Evolutionary conservation across 2,888 invertebrate genomes (phyloP).

Genomic region (Zelleria hepariella): DNA sequence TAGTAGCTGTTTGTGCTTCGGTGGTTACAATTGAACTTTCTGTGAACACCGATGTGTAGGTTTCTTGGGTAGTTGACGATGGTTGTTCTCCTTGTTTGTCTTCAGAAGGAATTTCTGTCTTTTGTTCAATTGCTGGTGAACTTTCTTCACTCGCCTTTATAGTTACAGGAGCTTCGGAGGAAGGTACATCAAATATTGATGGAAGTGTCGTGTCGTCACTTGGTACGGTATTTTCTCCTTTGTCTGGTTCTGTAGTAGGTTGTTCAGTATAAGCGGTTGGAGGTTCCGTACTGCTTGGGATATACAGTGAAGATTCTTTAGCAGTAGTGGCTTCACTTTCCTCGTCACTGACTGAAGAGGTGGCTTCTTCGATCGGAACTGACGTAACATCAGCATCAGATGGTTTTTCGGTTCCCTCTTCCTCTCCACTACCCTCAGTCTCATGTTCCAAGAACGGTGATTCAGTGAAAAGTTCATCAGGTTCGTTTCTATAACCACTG

Average conservation of each 20-base stretch:
- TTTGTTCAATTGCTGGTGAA: slow-evolving; percentile 15
- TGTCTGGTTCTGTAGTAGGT: slow-evolving; percentile 26
- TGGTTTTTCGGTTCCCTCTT: slow-evolving; percentile 17
- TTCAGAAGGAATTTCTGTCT: background rate
- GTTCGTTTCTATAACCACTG: slow-evolving; percentile 58
- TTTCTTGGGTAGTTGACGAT: background rate
- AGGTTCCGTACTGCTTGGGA: background rate
- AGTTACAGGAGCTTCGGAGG: background rate
- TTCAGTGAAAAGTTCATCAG: slow-evolving; percentile 44
- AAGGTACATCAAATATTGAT: slow-evolving; percentile 6
- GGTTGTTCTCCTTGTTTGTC: background rate
- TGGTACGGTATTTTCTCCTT: slow-evolving; percentile 40
- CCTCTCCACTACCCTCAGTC: slow-evolving; percentile 11
- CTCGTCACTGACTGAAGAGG: background rate
- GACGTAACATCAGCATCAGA: slow-evolving; percentile 11
- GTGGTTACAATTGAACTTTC: slow-evolving; percentile 17
- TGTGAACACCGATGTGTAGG: slow-evolving; percentile 15
- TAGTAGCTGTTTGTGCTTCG: slow-evolving; percentile 11
- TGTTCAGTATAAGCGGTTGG: background rate
- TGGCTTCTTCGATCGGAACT: background rate
- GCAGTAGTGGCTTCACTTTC: background rate
- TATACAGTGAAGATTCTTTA: background rate
- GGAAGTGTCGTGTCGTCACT: slow-evolving; percentile 17
- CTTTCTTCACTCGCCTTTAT: slow-evolving; percentile 7
- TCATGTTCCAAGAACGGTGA: slow-evolving; percentile 16